Evolutionary conservation across 1,140 invertebrate species (phyloP).

Genomic region (Drosophila virilis): DNA sequence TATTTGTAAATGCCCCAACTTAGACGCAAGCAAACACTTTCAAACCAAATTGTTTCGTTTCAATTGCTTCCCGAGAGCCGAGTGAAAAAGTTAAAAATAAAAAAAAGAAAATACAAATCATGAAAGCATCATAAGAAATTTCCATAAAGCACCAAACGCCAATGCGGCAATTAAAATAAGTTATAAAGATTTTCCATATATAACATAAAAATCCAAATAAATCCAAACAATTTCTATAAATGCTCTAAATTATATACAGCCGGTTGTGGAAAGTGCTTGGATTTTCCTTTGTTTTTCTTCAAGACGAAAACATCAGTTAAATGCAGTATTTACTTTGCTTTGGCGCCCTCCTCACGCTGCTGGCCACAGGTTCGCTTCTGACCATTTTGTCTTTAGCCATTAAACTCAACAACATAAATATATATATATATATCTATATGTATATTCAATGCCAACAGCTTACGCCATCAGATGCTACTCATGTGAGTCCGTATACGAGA

Average conservation of each 20-base stretch:
- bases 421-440: background rate
- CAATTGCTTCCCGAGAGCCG: slow-evolving; percentile 51
- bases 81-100: slow-evolving; percentile 61
- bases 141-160: slow-evolving; percentile 32
- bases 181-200: background rate
- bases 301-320: slow-evolving; percentile 31
- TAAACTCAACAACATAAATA: slow-evolving; percentile 26
- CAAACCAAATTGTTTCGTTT: slow-evolving; percentile 49
- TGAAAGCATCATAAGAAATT: slow-evolving; percentile 31
- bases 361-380: slow-evolving; percentile 64
- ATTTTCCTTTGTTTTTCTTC: slow-evolving; percentile 10
- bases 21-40: slow-evolving; percentile 32
- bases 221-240: slow-evolving; percentile 17
- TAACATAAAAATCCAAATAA: slow-evolving; percentile 5
- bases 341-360: slow-evolving; percentile 47
- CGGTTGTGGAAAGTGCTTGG: slow-evolving; percentile 13
- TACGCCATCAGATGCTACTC: slow-evolving; percentile 75
- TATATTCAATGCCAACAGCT: slow-evolving; percentile 72
- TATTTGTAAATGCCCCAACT: background rate
- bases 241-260: background rate
- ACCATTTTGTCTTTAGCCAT: slow-evolving; percentile 40
- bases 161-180: slow-evolving; percentile 44
- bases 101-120: slow-evolving; percentile 12
- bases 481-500: slow-evolving; percentile 76
- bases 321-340: slow-evolving; percentile 73